Base-by-base conservation (phyloP, 2,888 invertebrate genomes). In the Lapara coniferarum region DNA sequence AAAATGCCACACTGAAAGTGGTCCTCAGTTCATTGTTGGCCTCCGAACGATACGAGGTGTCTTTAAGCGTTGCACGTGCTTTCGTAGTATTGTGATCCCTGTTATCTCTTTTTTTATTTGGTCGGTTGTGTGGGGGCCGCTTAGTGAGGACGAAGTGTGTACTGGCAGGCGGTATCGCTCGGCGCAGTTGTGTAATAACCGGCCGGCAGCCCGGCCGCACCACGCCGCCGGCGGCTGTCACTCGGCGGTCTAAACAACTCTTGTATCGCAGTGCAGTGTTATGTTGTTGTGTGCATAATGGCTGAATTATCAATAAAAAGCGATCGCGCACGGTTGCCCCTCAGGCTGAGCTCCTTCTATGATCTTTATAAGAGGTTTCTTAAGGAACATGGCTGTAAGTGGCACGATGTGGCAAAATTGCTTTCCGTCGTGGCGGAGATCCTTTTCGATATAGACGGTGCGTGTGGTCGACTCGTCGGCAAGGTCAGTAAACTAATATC, bases 361-460 rank as follows among this genome's bases (percentile, higher is more conserved):
- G 91, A 91, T 73, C 84, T 93, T 58, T 94, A 93, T 83, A 92
- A 89, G 79, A 86, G 89, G 77, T 89, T 93, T 84, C 89, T 93
- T 74, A 92, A 93, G 86, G 92, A 92, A 74, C 91, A 92, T 83
- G 88, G 91, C 72, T 93, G 91, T 85, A 91, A 90, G 79, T 94
- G 93, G 94, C 92, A 92, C 78, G 93, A 93, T 83, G 83, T 94
- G 74, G 82, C 92, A 67, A 93, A 93, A 86, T 83, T 93, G 66
- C 84, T 94, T 74, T 85, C 88, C 69, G 88, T 91, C 58, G 81
- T 93, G 59, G 90, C 91, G 67, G 94, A 94, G 78, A 86, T 93
- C 73, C 88, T 93, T 78, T 93, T 93, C 80, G 92, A 92, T 84
- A 89, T 91, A 74, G 93, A 93, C 78, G 89, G 87, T 79, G 89